These are phyloP conservation scores for Paracentrotus lividus DNA, from an alignment of 53 echinoderm and acorn worm genomes.

Conservation along the genomic window DNA sequence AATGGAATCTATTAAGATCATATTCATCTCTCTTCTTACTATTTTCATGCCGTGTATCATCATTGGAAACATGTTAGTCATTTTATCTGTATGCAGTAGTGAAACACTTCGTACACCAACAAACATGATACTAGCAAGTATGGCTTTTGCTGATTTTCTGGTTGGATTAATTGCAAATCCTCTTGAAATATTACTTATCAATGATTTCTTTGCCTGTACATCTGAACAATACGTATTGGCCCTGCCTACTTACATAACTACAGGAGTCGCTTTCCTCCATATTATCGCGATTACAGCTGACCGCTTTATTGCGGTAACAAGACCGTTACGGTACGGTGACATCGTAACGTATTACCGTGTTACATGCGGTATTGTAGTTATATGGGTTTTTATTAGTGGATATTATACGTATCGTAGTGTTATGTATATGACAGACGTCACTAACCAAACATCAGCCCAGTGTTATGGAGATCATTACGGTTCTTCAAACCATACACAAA, in stretches of 20 bases:
- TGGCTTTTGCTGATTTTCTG: background rate
- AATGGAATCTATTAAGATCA: background rate
- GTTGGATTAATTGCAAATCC: background rate
- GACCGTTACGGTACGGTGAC: constrained; percentile 1
- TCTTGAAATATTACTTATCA: background rate
- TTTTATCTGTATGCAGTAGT: background rate
- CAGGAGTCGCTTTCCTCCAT: background rate
- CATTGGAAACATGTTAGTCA: background rate
- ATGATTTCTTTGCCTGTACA: background rate
- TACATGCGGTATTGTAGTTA: background rate
- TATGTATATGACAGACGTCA: too few species aligned
- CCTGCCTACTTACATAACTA: background rate
- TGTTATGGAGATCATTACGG: background rate
- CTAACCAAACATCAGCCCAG: background rate
- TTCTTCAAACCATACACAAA: background rate
- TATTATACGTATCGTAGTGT: background rate
- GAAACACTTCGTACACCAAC: constrained; percentile 26
- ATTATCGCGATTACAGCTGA: constrained; percentile 11
- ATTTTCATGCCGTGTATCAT: background rate
- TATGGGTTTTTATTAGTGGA: background rate
- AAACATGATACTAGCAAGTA: background rate
- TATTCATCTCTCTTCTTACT: background rate
- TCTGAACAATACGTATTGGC: background rate
- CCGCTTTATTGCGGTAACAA: constrained; percentile 38
- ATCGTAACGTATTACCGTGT: constrained; percentile 15